Evolutionary conservation across 2,888 invertebrate species (phyloP), one percentile per base, ranked within the genome.

Genomic region (Acanthococcus lagerstroemiae): DNA sequence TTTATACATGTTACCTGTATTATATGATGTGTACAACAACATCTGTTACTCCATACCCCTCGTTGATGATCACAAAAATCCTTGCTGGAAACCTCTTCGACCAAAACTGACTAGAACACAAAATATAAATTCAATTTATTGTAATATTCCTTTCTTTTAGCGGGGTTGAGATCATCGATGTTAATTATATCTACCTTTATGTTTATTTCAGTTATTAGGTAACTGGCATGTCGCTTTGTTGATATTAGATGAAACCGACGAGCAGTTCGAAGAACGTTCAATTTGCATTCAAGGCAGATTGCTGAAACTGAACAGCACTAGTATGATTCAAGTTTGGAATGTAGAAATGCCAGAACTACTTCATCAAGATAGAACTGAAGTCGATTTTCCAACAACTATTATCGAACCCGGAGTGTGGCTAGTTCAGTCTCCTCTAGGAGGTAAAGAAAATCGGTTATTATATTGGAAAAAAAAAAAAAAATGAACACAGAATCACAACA

Each of bases 351-450:
- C 67, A 4, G 60, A 60, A 30, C 52, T 70, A 1, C 60, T 68
- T 15, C 68, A 68, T 17, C 67, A 71, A 19, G 71, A 71, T 0
- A 68, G 69, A 12, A 72, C 70, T 7, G 67, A 69, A 5, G 55
- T 72, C 2, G 71, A 72, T 21, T 67, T 72, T 24, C 67, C 69
- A 4, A 70, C 71, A 5, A 69, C 60, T 15, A 67, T 69, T 27
- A 17, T 69, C 3, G 65, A 65, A 58, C 67, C 68, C 1, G 71
- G 71, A 48, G 52, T 71, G 22, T 72, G 72, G 72, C 27, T 69
- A 7, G 71, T 72, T 12, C 69, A 70, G 25, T 71, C 71, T 12
- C 72, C 72, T 25, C 26, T 72, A 19, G 72, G 72, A 71, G 71
- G 72, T 71, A 67, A 66, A 12, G 6, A 24, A 19, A 6, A 45